These are phyloP conservation scores for Malacoraja senta DNA, from an alignment of 2,797 vertebrate genomes.

Conservation along the genomic window DNA sequence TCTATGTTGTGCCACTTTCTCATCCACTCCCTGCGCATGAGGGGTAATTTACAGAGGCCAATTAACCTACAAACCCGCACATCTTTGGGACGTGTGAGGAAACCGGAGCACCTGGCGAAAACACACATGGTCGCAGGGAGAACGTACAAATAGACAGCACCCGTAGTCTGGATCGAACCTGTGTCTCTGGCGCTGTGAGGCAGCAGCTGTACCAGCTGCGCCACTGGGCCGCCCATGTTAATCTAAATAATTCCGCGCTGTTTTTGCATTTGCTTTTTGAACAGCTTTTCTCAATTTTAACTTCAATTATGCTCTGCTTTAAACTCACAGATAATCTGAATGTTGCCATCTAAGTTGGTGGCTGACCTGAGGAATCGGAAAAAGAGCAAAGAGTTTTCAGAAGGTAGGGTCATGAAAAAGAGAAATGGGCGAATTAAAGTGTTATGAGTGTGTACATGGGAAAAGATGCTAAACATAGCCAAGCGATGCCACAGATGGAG, in stretches of 20 bases:
- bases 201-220: too few relatives aligned
- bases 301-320: neutral
- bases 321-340: constrained; percentile 4
- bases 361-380: neutral
- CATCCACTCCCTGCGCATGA: too few relatives aligned
- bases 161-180: too few relatives aligned
- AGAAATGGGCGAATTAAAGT: neutral
- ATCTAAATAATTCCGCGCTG: constrained; percentile 14
- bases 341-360: neutral
- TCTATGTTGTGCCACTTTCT: too few relatives aligned
- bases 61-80: too few relatives aligned
- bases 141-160: too few relatives aligned
- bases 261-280: neutral
- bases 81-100: too few relatives aligned
- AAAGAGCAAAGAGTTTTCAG: neutral
- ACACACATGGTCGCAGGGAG: too few relatives aligned
- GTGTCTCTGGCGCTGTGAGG: too few relatives aligned
- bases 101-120: too few relatives aligned
- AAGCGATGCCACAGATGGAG: neutral
- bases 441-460: neutral
- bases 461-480: neutral
- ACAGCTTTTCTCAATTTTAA: neutral
- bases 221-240: too few relatives aligned
- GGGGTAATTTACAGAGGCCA: too few relatives aligned
- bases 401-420: neutral